A percentile compares a stretch with the other conserved stretches of the same genome.
Conservation (phyloP, 2,888 invertebrate genomes). For the Linnaemya vulpina region DNA sequence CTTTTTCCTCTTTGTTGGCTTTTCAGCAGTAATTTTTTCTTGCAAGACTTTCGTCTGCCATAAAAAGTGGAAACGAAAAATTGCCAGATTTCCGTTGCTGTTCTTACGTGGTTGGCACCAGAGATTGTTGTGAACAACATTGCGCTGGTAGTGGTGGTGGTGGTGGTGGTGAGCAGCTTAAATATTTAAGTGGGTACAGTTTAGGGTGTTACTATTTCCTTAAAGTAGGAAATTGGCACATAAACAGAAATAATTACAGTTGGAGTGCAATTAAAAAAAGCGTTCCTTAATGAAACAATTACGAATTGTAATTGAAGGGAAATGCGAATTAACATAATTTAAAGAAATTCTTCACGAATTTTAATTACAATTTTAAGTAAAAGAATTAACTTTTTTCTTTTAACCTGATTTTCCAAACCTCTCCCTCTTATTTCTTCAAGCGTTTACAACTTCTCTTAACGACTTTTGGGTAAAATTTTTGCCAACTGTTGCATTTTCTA, state of each 20-base stretch:
- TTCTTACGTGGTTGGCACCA: neutral
- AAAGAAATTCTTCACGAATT: neutral
- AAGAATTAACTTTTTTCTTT: too few relatives aligned
- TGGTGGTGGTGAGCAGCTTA: neutral
- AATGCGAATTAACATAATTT: neutral
- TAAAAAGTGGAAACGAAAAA: constrained; percentile 36
- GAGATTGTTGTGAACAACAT: neutral
- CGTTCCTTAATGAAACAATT: neutral
- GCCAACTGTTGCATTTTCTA: neutral
- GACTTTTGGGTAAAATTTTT: neutral
- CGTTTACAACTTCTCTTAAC: neutral
- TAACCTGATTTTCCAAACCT: too few relatives aligned
- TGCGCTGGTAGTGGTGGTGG: neutral
- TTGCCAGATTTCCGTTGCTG: constrained; percentile 42
- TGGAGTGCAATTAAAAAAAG: neutral
- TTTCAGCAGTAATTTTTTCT: constrained; percentile 7
- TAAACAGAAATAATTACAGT: neutral
- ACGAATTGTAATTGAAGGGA: too few relatives aligned
- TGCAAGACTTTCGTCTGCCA: neutral
- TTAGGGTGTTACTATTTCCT: neutral
- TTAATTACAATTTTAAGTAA: too few relatives aligned
- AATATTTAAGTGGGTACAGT: constrained; percentile 33
- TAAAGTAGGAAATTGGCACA: neutral
- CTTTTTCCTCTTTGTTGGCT: too few relatives aligned
- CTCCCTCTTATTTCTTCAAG: neutral